Conservation (phyloP, 2,888 invertebrate species). For the Netelia virgata region DNA sequence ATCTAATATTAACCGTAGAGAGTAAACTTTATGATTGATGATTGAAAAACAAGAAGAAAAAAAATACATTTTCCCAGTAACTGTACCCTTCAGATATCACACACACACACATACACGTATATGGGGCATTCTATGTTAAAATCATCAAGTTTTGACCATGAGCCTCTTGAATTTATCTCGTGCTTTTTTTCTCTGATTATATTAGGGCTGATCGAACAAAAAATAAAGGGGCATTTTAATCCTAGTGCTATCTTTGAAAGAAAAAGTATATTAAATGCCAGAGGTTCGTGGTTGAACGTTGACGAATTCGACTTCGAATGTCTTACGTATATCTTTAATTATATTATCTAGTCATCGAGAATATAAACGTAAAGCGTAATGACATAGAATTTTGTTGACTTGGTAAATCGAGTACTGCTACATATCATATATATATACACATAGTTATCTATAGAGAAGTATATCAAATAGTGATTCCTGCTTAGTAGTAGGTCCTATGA, state of each 20-base stretch:
- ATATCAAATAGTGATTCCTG: constrained; percentile 69
- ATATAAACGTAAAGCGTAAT: constrained; percentile 60
- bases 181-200: too few relatives aligned
- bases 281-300: too few relatives aligned
- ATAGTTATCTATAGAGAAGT: constrained; percentile 49
- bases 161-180: too few relatives aligned
- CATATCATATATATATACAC: constrained; percentile 20
- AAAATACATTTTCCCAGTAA: constrained; percentile 27
- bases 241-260: too few relatives aligned
- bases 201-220: too few relatives aligned
- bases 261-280: too few relatives aligned
- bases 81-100: constrained; percentile 23
- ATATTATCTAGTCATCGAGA: constrained; percentile 49
- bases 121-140: background rate
- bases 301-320: too few relatives aligned
- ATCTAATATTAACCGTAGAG: background rate
- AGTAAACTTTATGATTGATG: constrained; percentile 29
- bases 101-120: background rate
- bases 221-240: too few relatives aligned
- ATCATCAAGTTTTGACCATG: too few relatives aligned
- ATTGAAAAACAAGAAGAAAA: constrained; percentile 3
- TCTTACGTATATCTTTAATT: constrained; percentile 26
- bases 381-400: constrained; percentile 62
- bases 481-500: constrained; percentile 74
- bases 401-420: constrained; percentile 63